phyloP scores from a whole-genome alignment of 1,140 invertebrate genomes.

The Pseudomyrmex flavicornis region DNA sequence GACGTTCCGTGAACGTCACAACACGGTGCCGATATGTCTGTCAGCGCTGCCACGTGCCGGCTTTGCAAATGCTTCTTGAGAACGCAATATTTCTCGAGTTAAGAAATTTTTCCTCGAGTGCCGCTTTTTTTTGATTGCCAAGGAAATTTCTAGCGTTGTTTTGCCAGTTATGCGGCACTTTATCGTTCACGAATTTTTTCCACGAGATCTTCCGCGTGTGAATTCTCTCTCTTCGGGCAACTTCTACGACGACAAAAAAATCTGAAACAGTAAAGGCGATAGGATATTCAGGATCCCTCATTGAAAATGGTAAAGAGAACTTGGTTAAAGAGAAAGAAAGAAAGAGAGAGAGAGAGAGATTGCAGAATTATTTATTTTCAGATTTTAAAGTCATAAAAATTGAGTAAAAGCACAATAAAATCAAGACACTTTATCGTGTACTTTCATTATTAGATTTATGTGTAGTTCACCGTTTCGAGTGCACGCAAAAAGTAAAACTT shows the following conservation, averaged over 20 bases:
- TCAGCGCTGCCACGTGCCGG: constrained; percentile 58
- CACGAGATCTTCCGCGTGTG: constrained; percentile 5
- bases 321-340: not conserved
- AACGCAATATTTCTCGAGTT: constrained; percentile 14
- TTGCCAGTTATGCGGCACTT: not conserved
- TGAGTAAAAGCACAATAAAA: too few relatives aligned
- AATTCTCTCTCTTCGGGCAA: not conserved
- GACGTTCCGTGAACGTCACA: constrained; percentile 19
- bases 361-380: constrained; percentile 3
- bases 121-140: constrained; percentile 18
- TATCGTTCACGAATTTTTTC: constrained; percentile 14
- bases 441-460: not conserved
- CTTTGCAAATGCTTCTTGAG: constrained; percentile 36
- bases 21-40: constrained; percentile 43
- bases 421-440: too few relatives aligned
- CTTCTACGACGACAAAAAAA: constrained; percentile 1
- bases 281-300: constrained; percentile 7
- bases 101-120: not conserved
- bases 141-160: constrained; percentile 49
- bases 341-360: not conserved
- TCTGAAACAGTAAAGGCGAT: constrained; percentile 48
- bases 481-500: not conserved
- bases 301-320: constrained; percentile 6
- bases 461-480: constrained; percentile 7
- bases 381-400: not conserved